phyloP scores from a whole-genome alignment of 2,113 vertebrate species.

The Xenus cinereus region DNA sequence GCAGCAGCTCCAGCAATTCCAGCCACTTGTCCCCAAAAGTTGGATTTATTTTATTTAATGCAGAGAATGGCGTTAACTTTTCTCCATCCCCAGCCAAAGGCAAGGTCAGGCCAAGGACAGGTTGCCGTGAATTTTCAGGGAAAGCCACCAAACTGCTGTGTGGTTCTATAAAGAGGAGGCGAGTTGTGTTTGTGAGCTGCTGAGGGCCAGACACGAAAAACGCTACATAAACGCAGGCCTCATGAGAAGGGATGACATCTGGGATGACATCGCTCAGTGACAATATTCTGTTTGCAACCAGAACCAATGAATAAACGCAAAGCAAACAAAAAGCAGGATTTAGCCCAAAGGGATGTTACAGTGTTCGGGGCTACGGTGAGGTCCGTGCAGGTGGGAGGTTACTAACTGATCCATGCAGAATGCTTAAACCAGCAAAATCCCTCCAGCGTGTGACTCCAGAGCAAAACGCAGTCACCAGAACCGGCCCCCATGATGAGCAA shows the following conservation, averaged over 20 bases:
- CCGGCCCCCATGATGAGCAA: not conserved
- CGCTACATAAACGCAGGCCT: fast-evolving
- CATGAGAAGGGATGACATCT: fast-evolving
- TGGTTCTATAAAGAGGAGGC: not conserved
- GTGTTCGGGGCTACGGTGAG: fast-evolving
- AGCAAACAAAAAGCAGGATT: not conserved
- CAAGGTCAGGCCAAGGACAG: not conserved
- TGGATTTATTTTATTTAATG: not conserved
- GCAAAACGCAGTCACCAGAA: not conserved
- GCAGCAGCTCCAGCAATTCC: not conserved
- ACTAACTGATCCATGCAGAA: fast-evolving
- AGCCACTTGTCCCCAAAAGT: not conserved
- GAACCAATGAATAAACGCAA: not conserved
- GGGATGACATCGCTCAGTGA: not conserved
- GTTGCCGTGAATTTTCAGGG: not conserved
- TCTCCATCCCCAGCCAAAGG: not conserved
- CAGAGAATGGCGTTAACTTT: not conserved
- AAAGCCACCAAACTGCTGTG: not conserved
- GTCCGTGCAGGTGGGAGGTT: not conserved
- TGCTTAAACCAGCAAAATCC: not conserved
- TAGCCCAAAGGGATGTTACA: not conserved
- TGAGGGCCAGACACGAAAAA: not conserved
- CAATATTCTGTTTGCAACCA: not conserved
- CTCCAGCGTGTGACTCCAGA: not conserved
- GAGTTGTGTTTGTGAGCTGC: fast-evolving